Evolutionary conservation across 2,113 vertebrate genomes (phyloP), one percentile per base, ranked within the genome.

Genomic region (Cephalopterus ornatus): DNA sequence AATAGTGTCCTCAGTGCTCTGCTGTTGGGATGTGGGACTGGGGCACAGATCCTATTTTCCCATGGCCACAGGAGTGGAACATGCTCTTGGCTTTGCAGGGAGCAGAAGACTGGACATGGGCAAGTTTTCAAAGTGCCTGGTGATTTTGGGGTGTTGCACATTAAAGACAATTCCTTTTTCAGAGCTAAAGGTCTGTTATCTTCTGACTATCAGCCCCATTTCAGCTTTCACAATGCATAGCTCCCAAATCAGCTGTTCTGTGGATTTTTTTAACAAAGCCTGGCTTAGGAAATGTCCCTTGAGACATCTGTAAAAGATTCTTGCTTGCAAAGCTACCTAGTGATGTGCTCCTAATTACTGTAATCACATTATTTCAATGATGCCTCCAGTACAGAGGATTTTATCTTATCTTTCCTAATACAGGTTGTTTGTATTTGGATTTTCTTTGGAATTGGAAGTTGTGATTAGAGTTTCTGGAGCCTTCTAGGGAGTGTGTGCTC

Each of bases 261-360:
- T 78, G 33, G 37, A 16, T 24, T 49, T 12, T 78, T 92, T 59
- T 37, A 46, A 35, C 67, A 93, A 87, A 91, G 32, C 73, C 47
- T 59, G 23, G 32, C 39, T 74, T 89, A 44, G 55, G 55, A 63
- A 67, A 52, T 23, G 22, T 75, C 88, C 82, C 52, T 85, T 68
- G 82, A 71, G 82, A 53, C 53, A 33, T 14, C 59, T 82, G 39
- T 82, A 8, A 47, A 82, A 88, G 47, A 52, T 44, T 75, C 90
- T 78, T 78, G 30, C 66, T 85, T 87, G 89, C 67, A 93, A 41
- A 94, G 53, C 58, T 83, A 77, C 65, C 92, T 89, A 49, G 65
- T 66, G 92, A 80, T 73, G 85, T 73, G 28, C 41, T 92, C 28
- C 82, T 90, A 61, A 76, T 92, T 76, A 73, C 13, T 28, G 28